Evolutionary conservation across 2,797 vertebrate genomes (phyloP).

Genomic region (Mormyrus proboscirostris): DNA sequence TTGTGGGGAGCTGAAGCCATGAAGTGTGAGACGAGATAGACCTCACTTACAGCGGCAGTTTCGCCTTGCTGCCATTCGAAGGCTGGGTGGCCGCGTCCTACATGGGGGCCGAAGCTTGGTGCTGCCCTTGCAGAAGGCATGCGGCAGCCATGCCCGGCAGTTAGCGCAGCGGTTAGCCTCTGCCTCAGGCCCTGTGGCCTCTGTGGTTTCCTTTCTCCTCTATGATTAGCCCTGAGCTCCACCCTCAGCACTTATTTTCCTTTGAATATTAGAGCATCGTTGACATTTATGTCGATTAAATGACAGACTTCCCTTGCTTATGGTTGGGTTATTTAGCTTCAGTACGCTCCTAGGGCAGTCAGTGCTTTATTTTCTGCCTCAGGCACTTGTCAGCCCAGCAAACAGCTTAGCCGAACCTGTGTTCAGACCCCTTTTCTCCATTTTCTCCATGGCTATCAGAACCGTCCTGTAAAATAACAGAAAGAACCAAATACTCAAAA

Average conservation of each 20-base stretch:
- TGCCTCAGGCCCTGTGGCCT: constrained; percentile 39
- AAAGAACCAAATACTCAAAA: not conserved
- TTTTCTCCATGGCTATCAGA: not conserved
- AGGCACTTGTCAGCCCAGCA: constrained; percentile 35
- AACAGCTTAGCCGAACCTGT: not conserved
- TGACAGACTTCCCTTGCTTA: constrained; percentile 43
- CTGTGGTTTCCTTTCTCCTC: constrained; percentile 52
- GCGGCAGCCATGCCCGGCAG: not conserved
- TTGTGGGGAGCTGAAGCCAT: not conserved
- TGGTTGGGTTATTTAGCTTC: constrained; percentile 38
- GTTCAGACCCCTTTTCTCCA: not conserved
- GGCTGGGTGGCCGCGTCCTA: not conserved
- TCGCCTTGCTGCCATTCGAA: not conserved
- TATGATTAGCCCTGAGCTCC: constrained; percentile 51
- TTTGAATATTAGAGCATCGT: constrained; percentile 51
- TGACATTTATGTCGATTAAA: constrained; percentile 53
- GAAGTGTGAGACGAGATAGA: not conserved
- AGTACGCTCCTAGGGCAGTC: constrained; percentile 25
- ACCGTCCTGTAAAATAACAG: not conserved
- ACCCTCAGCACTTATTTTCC: constrained; percentile 47
- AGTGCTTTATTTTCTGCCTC: constrained; percentile 21
- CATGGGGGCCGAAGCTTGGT: not conserved
- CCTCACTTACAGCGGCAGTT: not conserved
- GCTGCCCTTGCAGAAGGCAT: not conserved
- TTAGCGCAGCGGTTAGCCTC: constrained; percentile 27